These are phyloP conservation scores for Caranx melampygus DNA, from an alignment of 2,113 vertebrate genomes.

Conservation along the genomic window DNA sequence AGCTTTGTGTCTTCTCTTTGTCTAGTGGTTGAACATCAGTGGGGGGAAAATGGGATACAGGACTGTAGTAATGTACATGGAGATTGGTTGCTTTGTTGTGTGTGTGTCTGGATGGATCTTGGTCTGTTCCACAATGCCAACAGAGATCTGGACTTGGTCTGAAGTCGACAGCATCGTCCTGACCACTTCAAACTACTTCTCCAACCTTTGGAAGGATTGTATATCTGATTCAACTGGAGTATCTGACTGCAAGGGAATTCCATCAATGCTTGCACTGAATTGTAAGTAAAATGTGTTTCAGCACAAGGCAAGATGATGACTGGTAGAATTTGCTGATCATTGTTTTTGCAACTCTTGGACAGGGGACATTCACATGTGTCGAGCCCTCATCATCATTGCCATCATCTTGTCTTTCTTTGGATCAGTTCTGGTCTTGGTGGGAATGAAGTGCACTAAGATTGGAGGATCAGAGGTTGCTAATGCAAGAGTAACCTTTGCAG, in stretches of 20 bases:
- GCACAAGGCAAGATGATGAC: neutral
- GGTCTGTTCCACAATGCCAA: conserved; percentile 92
- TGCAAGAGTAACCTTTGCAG: conserved; percentile 91
- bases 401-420: conserved; percentile 93
- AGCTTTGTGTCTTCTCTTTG: conserved; percentile 5
- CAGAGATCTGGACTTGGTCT: conserved; percentile 95
- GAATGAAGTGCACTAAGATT: conserved; percentile 97
- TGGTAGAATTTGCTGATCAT: neutral
- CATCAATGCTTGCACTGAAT: conserved; percentile 90
- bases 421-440: conserved; percentile 89
- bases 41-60: conserved; percentile 75
- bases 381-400: conserved; percentile 92
- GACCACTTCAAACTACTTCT: conserved; percentile 92
- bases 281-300: conserved; percentile 60
- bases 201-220: conserved; percentile 96
- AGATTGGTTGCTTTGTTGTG: conserved; percentile 90
- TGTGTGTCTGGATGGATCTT: conserved; percentile 91
- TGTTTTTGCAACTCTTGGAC: conserved; percentile 46
- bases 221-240: conserved; percentile 93
- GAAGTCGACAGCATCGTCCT: conserved; percentile 90
- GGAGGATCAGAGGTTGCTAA: conserved; percentile 92
- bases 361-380: conserved; percentile 96
- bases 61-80: conserved; percentile 82
- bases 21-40: neutral
- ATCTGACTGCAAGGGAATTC: conserved; percentile 94